Evolutionary conservation across 2,113 vertebrate genomes (phyloP).

Genomic region (Oophaga pumilio): DNA sequence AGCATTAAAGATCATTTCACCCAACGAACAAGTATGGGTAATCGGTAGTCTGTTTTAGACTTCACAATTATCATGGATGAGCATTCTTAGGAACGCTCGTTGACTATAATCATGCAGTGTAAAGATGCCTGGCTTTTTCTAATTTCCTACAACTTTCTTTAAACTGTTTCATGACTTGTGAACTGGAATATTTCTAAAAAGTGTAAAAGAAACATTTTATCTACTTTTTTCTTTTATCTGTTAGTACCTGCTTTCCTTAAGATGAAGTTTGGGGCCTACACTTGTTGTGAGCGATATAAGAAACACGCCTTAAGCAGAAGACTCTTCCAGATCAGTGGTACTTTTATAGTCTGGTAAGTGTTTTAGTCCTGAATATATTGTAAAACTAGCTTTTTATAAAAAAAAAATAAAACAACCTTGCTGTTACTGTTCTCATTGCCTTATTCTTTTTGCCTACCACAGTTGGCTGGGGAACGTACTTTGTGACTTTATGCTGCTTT

Average conservation of each 20-base stretch:
- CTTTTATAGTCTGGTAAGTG: constrained; percentile 46
- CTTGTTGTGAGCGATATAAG: constrained; percentile 9
- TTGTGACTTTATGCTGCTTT: constrained; percentile 34
- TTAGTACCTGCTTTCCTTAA: constrained; percentile 21
- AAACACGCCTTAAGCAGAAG: constrained; percentile 16
- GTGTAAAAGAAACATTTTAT: background rate
- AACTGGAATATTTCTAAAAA: background rate
- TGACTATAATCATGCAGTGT: too few relatives aligned
- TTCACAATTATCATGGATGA: too few relatives aligned
- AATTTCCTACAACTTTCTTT: background rate
- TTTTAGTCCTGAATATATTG: background rate
- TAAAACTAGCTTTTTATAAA: accelerated
- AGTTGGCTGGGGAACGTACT: constrained; percentile 44
- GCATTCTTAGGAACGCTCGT: too few relatives aligned
- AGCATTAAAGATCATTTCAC: too few relatives aligned
- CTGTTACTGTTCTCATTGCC: background rate
- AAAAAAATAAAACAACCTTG: too few relatives aligned
- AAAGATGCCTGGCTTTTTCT: background rate
- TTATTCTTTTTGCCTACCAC: background rate
- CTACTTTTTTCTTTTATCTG: background rate
- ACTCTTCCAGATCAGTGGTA: constrained; percentile 11
- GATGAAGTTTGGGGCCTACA: constrained; percentile 49
- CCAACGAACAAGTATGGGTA: too few relatives aligned
- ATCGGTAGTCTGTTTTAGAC: too few relatives aligned
- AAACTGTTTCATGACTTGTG: background rate